phyloP scores from a whole-genome alignment of 1,140 invertebrate species.

The Drosophila novamexicana region DNA sequence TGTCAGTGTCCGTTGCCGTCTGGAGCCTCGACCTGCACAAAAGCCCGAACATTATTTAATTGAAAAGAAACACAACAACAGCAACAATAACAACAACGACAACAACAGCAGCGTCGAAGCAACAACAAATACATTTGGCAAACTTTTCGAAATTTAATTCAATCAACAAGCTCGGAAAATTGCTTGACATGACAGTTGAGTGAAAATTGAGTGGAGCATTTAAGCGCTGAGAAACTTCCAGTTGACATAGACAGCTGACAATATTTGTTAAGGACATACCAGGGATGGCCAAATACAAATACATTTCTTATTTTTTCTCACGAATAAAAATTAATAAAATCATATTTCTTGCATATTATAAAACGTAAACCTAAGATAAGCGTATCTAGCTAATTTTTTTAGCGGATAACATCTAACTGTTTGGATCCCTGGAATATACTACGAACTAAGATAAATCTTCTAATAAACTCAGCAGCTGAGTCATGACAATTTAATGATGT shows the following conservation, averaged over 20 bases:
- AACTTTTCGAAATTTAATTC: constrained; percentile 67
- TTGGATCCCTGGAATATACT: constrained; percentile 13
- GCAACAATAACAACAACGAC: not conserved
- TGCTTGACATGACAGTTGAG: constrained; percentile 42
- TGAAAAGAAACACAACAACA: constrained; percentile 61
- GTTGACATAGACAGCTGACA: constrained; percentile 22
- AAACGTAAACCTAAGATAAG: not conserved
- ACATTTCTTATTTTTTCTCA: no score
- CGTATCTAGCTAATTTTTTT: not conserved
- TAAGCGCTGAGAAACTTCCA: constrained; percentile 30
- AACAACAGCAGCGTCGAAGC: not conserved
- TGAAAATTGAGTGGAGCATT: constrained; percentile 45
- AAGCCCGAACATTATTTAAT: constrained; percentile 58
- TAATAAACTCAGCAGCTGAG: constrained; percentile 26
- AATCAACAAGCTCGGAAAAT: constrained; percentile 50
- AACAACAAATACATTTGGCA: constrained; percentile 43
- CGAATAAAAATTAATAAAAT: not conserved
- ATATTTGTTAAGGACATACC: constrained; percentile 10
- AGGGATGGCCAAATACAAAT: not conserved
- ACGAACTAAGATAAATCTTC: constrained; percentile 37
- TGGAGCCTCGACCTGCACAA: constrained; percentile 25
- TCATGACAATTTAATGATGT: constrained; percentile 45
- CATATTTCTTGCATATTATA: no score
- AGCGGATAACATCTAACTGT: no score
- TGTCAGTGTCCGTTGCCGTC: constrained; percentile 36